Evolutionary conservation across 2,888 invertebrate species (phyloP), one percentile per base, ranked within the genome.

Genomic region (Aphidoletes aphidimyza): DNA sequence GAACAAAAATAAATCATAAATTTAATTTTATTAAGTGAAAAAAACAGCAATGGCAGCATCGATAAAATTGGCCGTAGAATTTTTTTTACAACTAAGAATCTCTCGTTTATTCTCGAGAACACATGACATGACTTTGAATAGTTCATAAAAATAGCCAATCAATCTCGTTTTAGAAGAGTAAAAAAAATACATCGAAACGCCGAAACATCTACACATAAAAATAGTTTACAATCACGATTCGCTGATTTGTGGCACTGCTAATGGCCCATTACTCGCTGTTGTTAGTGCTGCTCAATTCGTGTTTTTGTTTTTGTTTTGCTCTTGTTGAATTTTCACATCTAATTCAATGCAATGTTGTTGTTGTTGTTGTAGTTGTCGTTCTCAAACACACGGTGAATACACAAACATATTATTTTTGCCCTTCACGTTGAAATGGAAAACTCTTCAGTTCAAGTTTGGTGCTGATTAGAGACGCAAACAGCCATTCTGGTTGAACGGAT

Each of bases 91-190:
- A 47, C 6, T 19, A 19, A 47, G 47, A 47, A 47, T 47, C 2
- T 3, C 2, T 47, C 47, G 19, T 47, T 47, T 54, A 8, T 5
- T 11, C 30, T 69, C 6, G 54, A 54, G 22, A 1, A 22, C 11
- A 69, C 30, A 69, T 30, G 69, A 22, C 54, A n/a, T 30, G 69
- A 69, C 69, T 69, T 69, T 69, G 69, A 69, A 54, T 17, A 54
- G 30, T 30, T 69, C 69, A 69, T 69, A 69, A 69, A 69, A 69
- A 69, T 69, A 69, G 69, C 69, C 69, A 69, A 69, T 69, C 69
- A 69, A 69, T 69, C 69, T 69, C 69, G 69, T 34, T 69, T n/a
- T n/a, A n/a, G n/a, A n/a, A n/a, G n/a, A n/a, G n/a, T n/a, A n/a
- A n/a, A n/a, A n/a, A n/a, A n/a, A 26, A 69, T 22, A 54, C 54